A percentile compares a stretch with the other conserved stretches of the same genome.
Evolutionary conservation across 2,113 vertebrate species (phyloP).

Genomic region (Catharus bicknelli): DNA sequence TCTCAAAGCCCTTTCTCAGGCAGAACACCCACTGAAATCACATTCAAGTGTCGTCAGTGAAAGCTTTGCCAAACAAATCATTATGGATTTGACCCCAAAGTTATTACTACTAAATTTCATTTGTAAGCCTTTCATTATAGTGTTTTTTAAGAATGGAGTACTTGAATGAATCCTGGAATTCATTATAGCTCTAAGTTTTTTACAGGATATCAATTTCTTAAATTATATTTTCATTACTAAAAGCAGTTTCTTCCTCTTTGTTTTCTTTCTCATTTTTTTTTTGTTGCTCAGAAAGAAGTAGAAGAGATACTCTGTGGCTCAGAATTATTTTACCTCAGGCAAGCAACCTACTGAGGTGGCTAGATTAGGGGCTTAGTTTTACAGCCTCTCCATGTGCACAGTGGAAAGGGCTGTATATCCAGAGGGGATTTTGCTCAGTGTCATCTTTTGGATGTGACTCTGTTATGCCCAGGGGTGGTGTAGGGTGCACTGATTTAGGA

Average conservation of each 20-base stretch:
- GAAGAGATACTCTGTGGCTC: neutral
- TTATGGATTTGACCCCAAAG: conserved; percentile 32
- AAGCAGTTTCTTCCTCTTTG: neutral
- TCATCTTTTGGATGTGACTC: neutral
- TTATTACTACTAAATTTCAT: conserved; percentile 50
- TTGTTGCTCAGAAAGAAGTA: neutral
- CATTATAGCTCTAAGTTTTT: conserved; percentile 12
- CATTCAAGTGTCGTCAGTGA: conserved; percentile 48
- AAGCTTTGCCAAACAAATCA: conserved; percentile 43
- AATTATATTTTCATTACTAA: neutral
- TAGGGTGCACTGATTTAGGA: neutral
- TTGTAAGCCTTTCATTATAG: conserved; percentile 48
- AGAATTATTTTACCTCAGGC: neutral
- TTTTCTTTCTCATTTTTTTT: too few species aligned
- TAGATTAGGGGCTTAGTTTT: neutral
- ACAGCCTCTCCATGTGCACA: neutral
- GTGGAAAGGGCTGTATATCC: neutral
- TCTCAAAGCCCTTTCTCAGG: neutral
- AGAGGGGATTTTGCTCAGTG: neutral
- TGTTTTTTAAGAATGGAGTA: conserved; percentile 47
- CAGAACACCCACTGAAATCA: conserved; percentile 39
- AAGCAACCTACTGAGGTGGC: neutral
- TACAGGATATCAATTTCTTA: neutral
- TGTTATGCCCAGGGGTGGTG: neutral
- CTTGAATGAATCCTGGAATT: conserved; percentile 24